Conservation (phyloP, 2,888 invertebrate genomes). For the Embidobia sp. region DNA sequence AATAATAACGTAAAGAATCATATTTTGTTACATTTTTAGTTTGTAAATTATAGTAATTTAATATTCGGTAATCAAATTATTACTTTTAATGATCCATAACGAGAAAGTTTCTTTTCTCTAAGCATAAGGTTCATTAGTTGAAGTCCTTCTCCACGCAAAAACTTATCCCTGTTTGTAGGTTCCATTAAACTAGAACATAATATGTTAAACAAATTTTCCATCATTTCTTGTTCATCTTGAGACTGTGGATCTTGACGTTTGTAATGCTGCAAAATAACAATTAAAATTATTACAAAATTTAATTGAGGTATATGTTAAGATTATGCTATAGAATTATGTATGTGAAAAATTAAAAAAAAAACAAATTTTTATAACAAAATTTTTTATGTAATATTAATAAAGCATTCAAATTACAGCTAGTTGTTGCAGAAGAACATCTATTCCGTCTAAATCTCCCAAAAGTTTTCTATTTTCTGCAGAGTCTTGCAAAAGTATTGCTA, state of each 20-base stretch:
- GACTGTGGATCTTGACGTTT: conserved; percentile 96
- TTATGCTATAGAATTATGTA: too few relatives aligned
- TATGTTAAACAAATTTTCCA: conserved; percentile 99
- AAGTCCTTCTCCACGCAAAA: conserved; percentile 97
- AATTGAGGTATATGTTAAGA: too few relatives aligned
- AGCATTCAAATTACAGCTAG: conserved; percentile 90
- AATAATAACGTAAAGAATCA: too few relatives aligned
- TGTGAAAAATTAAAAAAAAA: too few relatives aligned
- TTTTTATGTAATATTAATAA: too few relatives aligned
- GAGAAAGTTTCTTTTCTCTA: conserved; percentile 96
- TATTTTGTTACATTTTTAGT: too few relatives aligned
- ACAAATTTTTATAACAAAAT: too few relatives aligned
- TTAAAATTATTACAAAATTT: too few relatives aligned
- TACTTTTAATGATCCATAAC: conserved; percentile 97
- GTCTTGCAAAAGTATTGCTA: conserved; percentile 96
- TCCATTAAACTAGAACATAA: conserved; percentile 96
- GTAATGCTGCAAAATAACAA: conserved; percentile 87
- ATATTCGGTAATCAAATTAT: not conserved
- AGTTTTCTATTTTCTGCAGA: conserved; percentile 90
- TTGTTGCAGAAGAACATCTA: conserved; percentile 97
- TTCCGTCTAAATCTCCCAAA: conserved; percentile 96
- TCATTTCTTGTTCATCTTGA: conserved; percentile 97
- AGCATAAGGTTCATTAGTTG: conserved; percentile 99
- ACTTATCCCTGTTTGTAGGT: conserved; percentile 93
- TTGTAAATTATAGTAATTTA: too few relatives aligned